Percentiles rank a stretch among this genome's conserved stretches.
These are phyloP conservation scores for Drosophila aff. DNA, from an alignment of 1,140 invertebrate genomes.

Conservation along the genomic window DNA sequence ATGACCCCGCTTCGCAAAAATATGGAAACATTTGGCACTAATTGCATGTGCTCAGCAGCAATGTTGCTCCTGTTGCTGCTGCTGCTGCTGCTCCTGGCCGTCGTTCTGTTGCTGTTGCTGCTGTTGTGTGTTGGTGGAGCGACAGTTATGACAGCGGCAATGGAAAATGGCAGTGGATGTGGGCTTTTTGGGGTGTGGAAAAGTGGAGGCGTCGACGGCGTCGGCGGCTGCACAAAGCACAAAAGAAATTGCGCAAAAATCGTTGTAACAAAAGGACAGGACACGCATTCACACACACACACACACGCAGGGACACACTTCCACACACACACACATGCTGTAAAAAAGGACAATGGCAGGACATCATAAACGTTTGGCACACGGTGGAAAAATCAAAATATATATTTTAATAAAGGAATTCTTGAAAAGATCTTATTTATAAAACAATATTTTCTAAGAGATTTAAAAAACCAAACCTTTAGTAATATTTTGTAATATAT, in stretches of 20 bases:
- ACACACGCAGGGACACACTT: conserved; percentile 28
- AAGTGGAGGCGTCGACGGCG: conserved; percentile 21
- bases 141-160: conserved; percentile 78
- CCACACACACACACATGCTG: conserved; percentile 20
- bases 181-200: conserved; percentile 7
- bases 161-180: conserved; percentile 41
- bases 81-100: conserved; percentile 18
- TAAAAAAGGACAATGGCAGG: conserved; percentile 75
- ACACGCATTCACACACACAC: conserved; percentile 44
- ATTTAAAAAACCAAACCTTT: too few species aligned
- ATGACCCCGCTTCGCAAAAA: conserved; percentile 57
- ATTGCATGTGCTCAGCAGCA: conserved; percentile 80
- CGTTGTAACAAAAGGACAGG: conserved; percentile 79
- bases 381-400: conserved; percentile 18
- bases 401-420: not conserved
- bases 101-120: conserved; percentile 29
- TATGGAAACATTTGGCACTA: conserved; percentile 83
- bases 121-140: conserved; percentile 51
- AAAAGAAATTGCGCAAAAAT: conserved; percentile 83
- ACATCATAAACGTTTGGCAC: conserved; percentile 74
- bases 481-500: too few species aligned
- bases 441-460: too few species aligned
- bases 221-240: conserved; percentile 66
- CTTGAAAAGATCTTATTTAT: not conserved
- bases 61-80: conserved; percentile 38